These are phyloP conservation scores for Fragum fragum DNA, from an alignment of 2,888 invertebrate genomes.

Conservation along the genomic window DNA sequence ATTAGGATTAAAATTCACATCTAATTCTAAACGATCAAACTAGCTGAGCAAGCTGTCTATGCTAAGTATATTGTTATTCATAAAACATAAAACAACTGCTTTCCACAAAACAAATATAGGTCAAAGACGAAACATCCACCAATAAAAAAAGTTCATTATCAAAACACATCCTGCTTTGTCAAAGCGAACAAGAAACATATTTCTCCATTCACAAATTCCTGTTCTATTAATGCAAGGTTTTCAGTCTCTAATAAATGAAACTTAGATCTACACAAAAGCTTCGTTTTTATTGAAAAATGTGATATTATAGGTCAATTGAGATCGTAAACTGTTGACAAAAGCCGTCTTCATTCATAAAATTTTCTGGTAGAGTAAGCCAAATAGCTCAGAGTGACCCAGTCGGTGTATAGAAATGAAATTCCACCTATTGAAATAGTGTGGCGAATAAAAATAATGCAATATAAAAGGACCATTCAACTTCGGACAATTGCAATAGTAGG, in stretches of 20 bases:
- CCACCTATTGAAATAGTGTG: slow-evolving; percentile 51
- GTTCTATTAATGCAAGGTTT: not conserved
- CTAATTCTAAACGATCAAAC: no score
- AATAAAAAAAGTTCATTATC: no score
- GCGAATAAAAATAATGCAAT: slow-evolving; percentile 55
- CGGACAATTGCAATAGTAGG: slow-evolving; percentile 56
- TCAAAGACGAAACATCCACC: no score
- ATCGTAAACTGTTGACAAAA: slow-evolving; percentile 22
- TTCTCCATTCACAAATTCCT: not conserved
- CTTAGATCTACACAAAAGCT: not conserved
- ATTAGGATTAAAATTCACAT: no score
- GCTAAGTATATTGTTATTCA: no score
- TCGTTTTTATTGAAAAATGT: not conserved
- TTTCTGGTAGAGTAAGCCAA: slow-evolving; percentile 21
- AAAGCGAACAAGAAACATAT: not conserved
- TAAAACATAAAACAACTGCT: no score
- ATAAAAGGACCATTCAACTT: slow-evolving; percentile 62
- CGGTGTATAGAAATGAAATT: slow-evolving; percentile 47
- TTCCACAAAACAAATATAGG: no score
- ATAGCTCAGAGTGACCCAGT: slow-evolving; percentile 19
- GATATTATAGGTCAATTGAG: slow-evolving; percentile 13
- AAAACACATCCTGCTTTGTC: no score
- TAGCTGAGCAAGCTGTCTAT: no score
- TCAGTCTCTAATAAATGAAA: not conserved
- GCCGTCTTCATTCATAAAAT: slow-evolving; percentile 21